These are phyloP conservation scores for Gallinago paraguaiae DNA, from an alignment of 2,113 vertebrate species.

Conservation along the genomic window DNA sequence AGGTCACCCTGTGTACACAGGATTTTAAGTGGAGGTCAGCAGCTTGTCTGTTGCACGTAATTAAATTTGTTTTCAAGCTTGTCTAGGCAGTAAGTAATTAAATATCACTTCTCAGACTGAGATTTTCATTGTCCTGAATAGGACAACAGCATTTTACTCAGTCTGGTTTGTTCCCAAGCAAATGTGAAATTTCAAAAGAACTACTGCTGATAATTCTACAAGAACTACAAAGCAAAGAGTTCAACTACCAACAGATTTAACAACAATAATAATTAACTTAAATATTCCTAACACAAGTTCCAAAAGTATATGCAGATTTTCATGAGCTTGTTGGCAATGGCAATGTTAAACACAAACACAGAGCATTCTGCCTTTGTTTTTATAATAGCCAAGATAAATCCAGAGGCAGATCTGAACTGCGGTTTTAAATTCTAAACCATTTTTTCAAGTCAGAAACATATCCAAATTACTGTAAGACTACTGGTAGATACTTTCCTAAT, in stretches of 20 bases:
- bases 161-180: neutral
- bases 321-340: neutral
- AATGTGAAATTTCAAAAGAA: neutral
- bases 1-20: conserved; percentile 40
- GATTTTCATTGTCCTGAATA: conserved; percentile 37
- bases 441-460: neutral
- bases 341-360: neutral
- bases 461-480: neutral
- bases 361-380: neutral
- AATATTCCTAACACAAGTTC: neutral
- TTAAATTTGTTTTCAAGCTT: conserved; percentile 69
- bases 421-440: neutral
- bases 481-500: neutral
- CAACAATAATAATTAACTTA: neutral
- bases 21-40: conserved; percentile 54
- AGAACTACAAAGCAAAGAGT: conserved; percentile 5
- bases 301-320: neutral
- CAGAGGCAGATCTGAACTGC: neutral
- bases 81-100: conserved; percentile 62
- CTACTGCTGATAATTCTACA: neutral
- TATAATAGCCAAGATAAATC: neutral
- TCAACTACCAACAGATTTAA: neutral
- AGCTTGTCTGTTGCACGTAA: conserved; percentile 43
- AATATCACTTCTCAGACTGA: conserved; percentile 54
- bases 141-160: conserved; percentile 41